Base-by-base conservation (phyloP, 2,797 vertebrate genomes). In the Psittacula echo region DNA sequence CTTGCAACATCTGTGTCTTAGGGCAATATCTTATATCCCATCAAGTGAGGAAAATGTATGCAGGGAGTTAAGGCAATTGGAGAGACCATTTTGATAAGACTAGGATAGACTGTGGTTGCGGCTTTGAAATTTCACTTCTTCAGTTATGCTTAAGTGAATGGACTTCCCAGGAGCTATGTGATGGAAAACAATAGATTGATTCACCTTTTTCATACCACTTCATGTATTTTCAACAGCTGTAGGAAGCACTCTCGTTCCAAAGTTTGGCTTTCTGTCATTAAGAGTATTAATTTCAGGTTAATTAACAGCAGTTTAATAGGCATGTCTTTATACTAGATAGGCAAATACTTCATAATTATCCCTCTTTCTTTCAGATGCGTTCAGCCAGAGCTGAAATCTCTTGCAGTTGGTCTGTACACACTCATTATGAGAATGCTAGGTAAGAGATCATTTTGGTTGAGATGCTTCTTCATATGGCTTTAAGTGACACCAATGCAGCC, bases 311-410 rank as follows among this genome's bases (percentile, higher is more conserved):
- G 5, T 48, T 74, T 90, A 47, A 37, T n/a, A 60, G 26, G 4
- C 13, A 37, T 23, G 3, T 47, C 41, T 74, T 24, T 62, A 14
- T 48, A 56, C 67, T 88, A 72, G 56, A 29, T n/a, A 85, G 37
- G 48, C 27, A 37, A 78, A 14, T 84, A 34, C 53, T 50, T 61
- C 76, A 78, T n/a, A 41, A 11, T 94, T 81, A 27, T 23, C 18
- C 50, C 61, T 96, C 24, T 95, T 30, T 92, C 48, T 97, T 97
- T 76, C 96, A 99, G 99, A 88, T 98, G 98, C 51, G 98, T 99
- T 74, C 85, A 97, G 21, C 98, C 99, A 70, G 98, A 99, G 79
- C 71, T 99, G 54, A 99, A 99, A 96, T 98, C 99, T 24, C 98
- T 99, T 27, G 99, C 99, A 0, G 92, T 99, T 70, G 99, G 99